Evolutionary conservation across 1,140 invertebrate species (phyloP), one percentile per base, ranked within the genome.

Genomic region (Drosophila suzukii): DNA sequence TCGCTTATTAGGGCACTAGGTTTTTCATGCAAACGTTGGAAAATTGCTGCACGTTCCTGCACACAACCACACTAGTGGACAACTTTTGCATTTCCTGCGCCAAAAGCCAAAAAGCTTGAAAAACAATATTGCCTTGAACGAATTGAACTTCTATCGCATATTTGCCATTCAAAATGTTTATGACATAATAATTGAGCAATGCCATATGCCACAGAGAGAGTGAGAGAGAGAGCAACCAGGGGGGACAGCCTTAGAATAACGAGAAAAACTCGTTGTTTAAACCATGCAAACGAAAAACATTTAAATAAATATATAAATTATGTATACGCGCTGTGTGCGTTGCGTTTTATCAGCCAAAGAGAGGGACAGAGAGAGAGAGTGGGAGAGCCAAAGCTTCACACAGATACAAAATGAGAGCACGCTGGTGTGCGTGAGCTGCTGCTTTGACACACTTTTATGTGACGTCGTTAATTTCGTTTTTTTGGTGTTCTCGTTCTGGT

Each of bases 391-490:
- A 84, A 88, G 84, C 80, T 80, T 70, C 68, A 68, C 46, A 58
- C 59, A 74, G 38, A 30, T 68, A 59, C 32, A 56, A 51, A 30
- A 13, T 27, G 43, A 30, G 20, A 20, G 27, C 17, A 8, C 0
- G 3, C 13, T 60, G 4, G 55, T 72, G 59, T 67, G 73, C 62
- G 70, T 43, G 56, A 80, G 32, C 50, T 53, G 83, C 83, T 89
- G 76, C 84, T 91, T 89, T 91, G 90, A 91, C 90, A 91, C 90
- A 91, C 77, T 91, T 91, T 91, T 84, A 80, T 83, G 86, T 91
- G 90, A 91, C 90, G 90, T 91, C 80, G 90, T 91, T 60, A 89
- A 84, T 84, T 89, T 88, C 76, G 72, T 88, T 89, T 68, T 77
- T 81, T 68, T 44, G 15, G 51, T 60, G 70, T 70, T 71, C 54